Percentiles rank a stretch among this genome's conserved stretches.
Evolutionary conservation across 2,113 vertebrate species (phyloP).

Genomic region (Odontesthes bonariensis): DNA sequence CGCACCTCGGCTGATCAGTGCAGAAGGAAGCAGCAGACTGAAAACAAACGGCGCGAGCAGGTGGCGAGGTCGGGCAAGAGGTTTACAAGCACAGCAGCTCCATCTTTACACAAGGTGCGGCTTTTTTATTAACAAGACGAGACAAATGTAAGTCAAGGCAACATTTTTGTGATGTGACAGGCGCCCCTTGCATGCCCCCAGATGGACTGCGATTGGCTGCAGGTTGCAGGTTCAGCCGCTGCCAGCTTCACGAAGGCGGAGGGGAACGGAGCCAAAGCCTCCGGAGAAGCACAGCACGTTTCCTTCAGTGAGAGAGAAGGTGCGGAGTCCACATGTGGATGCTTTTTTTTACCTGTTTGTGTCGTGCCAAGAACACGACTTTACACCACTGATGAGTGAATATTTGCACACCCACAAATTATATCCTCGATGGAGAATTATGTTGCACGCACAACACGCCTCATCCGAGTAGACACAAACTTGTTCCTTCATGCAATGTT

Average conservation of each 20-base stretch:
- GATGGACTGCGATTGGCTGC: constrained; percentile 5
- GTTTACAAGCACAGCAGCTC: not conserved
- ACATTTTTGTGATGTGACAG: not conserved
- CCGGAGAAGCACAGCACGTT: not conserved
- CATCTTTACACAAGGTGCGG: constrained; percentile 1
- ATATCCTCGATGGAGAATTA: not conserved
- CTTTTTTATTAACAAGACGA: not conserved
- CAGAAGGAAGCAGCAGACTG: not conserved
- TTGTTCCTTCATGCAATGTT: not conserved
- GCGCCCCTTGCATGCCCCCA: not conserved
- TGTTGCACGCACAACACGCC: not conserved
- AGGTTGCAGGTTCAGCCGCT: not conserved
- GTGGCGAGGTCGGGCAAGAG: not conserved
- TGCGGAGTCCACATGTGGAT: not conserved
- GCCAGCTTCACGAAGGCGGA: not conserved
- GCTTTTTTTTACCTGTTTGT: no score
- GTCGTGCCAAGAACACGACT: no score
- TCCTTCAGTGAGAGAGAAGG: not conserved
- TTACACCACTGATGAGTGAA: no score
- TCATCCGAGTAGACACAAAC: not conserved
- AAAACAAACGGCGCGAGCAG: not conserved
- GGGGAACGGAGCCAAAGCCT: not conserved
- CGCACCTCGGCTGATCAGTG: not conserved
- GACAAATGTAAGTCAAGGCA: not conserved
- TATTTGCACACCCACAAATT: no score